A percentile compares a stretch with the other conserved stretches of the same genome.
These are phyloP conservation scores for Subanguina moxae DNA, from an alignment of 1,140 invertebrate species.

Conservation along the genomic window DNA sequence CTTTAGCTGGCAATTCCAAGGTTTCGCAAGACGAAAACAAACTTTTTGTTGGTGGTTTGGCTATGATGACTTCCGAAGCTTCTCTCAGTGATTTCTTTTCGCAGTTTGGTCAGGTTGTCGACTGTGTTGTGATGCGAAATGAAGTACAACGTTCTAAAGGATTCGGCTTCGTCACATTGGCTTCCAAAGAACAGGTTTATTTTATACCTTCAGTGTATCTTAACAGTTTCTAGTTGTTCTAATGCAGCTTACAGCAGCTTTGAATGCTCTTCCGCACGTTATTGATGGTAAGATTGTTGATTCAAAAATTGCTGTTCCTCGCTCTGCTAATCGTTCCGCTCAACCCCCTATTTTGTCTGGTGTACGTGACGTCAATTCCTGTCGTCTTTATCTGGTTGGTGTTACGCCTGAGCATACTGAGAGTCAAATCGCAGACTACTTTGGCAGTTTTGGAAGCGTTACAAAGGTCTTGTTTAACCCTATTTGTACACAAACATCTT, in stretches of 20 bases:
- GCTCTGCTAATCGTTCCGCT: neutral
- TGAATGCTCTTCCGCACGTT: conserved; percentile 16
- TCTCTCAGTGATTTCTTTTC: conserved; percentile 82
- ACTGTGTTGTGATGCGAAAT: conserved; percentile 96
- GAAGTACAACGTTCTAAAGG: conserved; percentile 87
- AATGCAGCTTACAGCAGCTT: conserved; percentile 16
- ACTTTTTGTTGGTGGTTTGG: conserved; percentile 90
- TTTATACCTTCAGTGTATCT: neutral
- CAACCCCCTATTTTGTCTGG: no score
- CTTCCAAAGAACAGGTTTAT: conserved; percentile 55
- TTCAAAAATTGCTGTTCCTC: conserved; percentile 17
- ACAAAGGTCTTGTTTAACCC: neutral
- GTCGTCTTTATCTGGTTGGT: neutral
- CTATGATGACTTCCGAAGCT: conserved; percentile 66
- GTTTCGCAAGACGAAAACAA: conserved; percentile 63
- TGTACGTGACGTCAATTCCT: neutral
- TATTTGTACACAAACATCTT: neutral
- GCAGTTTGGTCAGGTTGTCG: conserved; percentile 86
- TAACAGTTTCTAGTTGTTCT: neutral
- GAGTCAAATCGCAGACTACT: neutral
- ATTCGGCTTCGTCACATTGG: conserved; percentile 95
- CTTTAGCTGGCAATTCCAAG: no score
- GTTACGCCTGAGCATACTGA: neutral
- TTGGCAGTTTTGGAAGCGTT: neutral
- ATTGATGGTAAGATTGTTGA: conserved; percentile 27